Conservation (phyloP, 92 coral and sea anemone species). For the Hydrozoanthus gracilis region DNA sequence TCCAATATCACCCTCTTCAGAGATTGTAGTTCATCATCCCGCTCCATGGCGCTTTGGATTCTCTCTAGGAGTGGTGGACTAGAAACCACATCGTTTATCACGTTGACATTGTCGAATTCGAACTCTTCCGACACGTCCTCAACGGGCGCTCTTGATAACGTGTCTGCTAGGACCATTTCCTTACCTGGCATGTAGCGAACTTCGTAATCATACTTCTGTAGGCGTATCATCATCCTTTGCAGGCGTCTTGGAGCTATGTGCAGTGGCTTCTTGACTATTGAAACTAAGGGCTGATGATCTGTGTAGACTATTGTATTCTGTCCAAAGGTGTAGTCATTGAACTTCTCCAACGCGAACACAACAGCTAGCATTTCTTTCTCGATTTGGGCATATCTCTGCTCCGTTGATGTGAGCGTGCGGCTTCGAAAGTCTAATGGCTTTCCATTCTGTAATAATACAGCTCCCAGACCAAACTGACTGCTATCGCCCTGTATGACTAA, state of each 20-base stretch:
- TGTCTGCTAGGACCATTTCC: constrained; percentile 40
- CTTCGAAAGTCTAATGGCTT: constrained; percentile 53
- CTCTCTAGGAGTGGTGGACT: background rate
- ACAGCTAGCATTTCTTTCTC: constrained; percentile 49
- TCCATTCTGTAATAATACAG: constrained; percentile 55
- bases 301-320: constrained; percentile 15
- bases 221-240: constrained; percentile 41
- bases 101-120: background rate
- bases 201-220: constrained; percentile 30
- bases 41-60: constrained; percentile 16
- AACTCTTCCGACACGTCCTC: background rate
- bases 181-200: constrained; percentile 31
- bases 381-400: constrained; percentile 23
- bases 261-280: constrained; percentile 43
- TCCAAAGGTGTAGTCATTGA: constrained; percentile 48
- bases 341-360: constrained; percentile 39
- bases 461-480: constrained; percentile 52
- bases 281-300: constrained; percentile 45
- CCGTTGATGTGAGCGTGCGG: background rate
- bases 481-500: constrained; percentile 60
- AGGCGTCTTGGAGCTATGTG: constrained; percentile 46
- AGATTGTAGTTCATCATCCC: constrained; percentile 11
- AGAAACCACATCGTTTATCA: background rate
- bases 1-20: background rate
- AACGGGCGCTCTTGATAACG: constrained; percentile 24